Evolutionary conservation across 53 echinoderm and acorn worm species (phyloP).

Genomic region (Hippasteria phrygiana): DNA sequence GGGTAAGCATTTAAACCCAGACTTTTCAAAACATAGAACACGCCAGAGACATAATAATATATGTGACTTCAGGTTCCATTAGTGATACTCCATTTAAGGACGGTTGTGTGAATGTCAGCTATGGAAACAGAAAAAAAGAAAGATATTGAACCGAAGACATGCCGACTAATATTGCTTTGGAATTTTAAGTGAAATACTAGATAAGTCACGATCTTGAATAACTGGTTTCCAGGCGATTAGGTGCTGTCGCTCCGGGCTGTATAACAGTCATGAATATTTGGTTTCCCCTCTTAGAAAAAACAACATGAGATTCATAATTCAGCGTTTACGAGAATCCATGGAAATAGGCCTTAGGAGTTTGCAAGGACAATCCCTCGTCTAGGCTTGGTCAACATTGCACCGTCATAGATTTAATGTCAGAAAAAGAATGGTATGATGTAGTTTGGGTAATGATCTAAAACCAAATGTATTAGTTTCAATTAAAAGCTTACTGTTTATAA

Average conservation of each 20-base stretch:
- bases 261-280: not conserved
- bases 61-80: not conserved
- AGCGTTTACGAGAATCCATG: not conserved
- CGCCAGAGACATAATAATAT: not conserved
- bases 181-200: constrained; percentile 4
- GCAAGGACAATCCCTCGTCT: too few species aligned
- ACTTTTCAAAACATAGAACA: constrained; percentile 26
- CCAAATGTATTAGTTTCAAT: too few species aligned
- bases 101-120: not conserved
- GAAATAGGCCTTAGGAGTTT: too few species aligned
- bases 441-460: too few species aligned
- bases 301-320: not conserved
- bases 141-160: not conserved
- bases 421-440: too few species aligned
- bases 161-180: not conserved
- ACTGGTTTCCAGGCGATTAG: not conserved
- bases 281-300: not conserved
- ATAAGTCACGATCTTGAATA: not conserved
- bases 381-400: too few species aligned
- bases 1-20: not conserved
- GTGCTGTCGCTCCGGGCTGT: not conserved
- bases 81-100: constrained; percentile 25
- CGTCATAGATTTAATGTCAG: too few species aligned
- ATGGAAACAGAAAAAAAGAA: not conserved
- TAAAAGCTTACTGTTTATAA: too few species aligned